Evolutionary conservation across 2,888 invertebrate genomes (phyloP).

Genomic region (Rotaria macrura): DNA sequence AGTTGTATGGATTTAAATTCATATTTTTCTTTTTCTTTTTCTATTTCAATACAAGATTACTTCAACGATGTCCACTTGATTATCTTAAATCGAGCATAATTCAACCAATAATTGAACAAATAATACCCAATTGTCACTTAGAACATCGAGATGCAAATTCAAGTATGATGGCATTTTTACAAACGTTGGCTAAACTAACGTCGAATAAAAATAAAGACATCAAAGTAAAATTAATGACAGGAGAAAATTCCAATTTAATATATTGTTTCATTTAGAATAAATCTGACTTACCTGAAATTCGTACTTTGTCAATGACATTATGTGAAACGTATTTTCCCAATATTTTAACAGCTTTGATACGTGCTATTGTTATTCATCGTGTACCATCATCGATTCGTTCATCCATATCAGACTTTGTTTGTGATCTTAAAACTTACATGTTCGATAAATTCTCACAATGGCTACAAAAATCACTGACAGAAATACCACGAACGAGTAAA

Average conservation of each 20-base stretch:
- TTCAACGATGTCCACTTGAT: slow-evolving; percentile 71
- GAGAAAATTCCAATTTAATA: not conserved
- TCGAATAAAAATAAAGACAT: not conserved
- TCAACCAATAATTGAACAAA: slow-evolving; percentile 68
- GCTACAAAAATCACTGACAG: not conserved
- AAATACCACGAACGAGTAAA: not conserved
- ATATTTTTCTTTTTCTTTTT: not conserved
- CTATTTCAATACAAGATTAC: slow-evolving; percentile 52
- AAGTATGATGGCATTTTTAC: slow-evolving; percentile 88
- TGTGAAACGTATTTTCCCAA: not conserved
- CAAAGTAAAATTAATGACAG: not conserved
- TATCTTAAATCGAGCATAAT: slow-evolving; percentile 69
- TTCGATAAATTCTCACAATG: not conserved
- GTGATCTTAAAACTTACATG: slow-evolving; percentile 6
- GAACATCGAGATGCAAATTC: slow-evolving; percentile 90
- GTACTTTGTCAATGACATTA: not conserved
- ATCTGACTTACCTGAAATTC: not conserved
- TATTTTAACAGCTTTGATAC: not conserved
- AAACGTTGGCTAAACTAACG: slow-evolving; percentile 59
- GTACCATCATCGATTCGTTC: not conserved
- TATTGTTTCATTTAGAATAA: not conserved
- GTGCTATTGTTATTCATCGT: not conserved
- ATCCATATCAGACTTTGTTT: not conserved
- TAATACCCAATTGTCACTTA: slow-evolving; percentile 66
- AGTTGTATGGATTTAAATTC: no score